Base-by-base conservation (phyloP, 1,140 invertebrate genomes). In the Nomia melanderi region DNA sequence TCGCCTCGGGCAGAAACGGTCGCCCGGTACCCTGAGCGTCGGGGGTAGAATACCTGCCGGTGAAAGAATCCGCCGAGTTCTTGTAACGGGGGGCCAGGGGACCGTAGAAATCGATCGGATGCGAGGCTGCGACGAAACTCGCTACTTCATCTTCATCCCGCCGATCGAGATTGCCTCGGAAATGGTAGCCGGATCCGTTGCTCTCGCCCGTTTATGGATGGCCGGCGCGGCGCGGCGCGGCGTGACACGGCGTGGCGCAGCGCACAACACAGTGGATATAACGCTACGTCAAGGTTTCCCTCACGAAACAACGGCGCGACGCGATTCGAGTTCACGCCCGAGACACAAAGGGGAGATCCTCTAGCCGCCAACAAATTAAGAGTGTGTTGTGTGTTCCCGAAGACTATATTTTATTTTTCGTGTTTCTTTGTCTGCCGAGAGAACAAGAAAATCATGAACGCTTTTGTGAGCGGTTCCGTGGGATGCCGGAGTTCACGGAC, bases 361-460 rank as follows among this genome's bases (percentile, higher is more conserved):
- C 25, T 25, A 44, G 27, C 50, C 50, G 62, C 47, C 53, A 54
- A 41, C 17, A 73, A 73, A 65, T 73, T 11, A 33, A 17, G 60
- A 23, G 12, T 14, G 17, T 41, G 59, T 63, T 39, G 8, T 25
- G 8, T 25, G 20, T 47, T 27, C 27, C 17, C 31, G 25, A 14
- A 44, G 12, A n/a, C 6, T n/a, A 2, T 14, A 14, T n/a, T 50
- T 50, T 50, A 12, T 53, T n/a, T 36, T 29, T 70, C 6, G 2
- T 9, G 25, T 23, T 73, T 65, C 11, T 62, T 36, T 36, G 12
- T 25, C 29, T 14, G 14, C 50, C 36, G 27, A 44, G 72, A 66
- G 50, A 74, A 66, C 44, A 59, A 67, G 64, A 75, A 59, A 69
- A 47, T 50, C 65, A 36, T 47, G 65, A 69, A 76, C 41, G 54